A percentile compares a stretch with the other conserved stretches of the same genome.
Evolutionary conservation across 2,888 invertebrate genomes (phyloP).

Genomic region (Plagodis dolabraria): DNA sequence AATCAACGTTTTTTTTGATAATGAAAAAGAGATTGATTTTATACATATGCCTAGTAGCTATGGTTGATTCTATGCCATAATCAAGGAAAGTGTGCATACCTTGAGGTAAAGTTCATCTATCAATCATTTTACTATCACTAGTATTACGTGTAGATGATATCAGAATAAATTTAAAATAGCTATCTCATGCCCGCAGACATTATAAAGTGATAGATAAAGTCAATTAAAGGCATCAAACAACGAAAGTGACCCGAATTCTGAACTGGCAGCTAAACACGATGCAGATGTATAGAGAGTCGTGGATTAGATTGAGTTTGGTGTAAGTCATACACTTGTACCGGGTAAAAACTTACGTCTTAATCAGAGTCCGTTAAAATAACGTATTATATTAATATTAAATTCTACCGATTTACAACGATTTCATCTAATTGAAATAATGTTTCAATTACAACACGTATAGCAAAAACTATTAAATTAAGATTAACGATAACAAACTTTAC

Average conservation of each 20-base stretch:
- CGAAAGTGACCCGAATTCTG: conserved; percentile 43
- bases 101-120: conserved; percentile 3
- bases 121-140: conserved; percentile 27
- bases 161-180: conserved; percentile 26
- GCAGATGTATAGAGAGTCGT: conserved; percentile 39
- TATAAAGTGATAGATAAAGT: conserved; percentile 37
- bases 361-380: too few species aligned
- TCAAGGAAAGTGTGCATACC: conserved; percentile 2
- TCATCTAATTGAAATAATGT: too few species aligned
- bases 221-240: conserved; percentile 44
- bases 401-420: too few species aligned
- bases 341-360: too few species aligned
- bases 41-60: too few species aligned
- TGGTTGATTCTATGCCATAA: too few species aligned
- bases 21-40: too few species aligned
- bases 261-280: conserved; percentile 39
- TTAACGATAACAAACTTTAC: too few species aligned
- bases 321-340: conserved; percentile 9
- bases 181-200: conserved; percentile 36
- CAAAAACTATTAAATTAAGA: too few species aligned
- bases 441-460: too few species aligned
- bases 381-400: too few species aligned
- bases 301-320: conserved; percentile 31
- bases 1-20: too few species aligned
- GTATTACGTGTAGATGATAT: conserved; percentile 35